Conservation (phyloP, 1,140 invertebrate species). For the Sipha flava region DNA sequence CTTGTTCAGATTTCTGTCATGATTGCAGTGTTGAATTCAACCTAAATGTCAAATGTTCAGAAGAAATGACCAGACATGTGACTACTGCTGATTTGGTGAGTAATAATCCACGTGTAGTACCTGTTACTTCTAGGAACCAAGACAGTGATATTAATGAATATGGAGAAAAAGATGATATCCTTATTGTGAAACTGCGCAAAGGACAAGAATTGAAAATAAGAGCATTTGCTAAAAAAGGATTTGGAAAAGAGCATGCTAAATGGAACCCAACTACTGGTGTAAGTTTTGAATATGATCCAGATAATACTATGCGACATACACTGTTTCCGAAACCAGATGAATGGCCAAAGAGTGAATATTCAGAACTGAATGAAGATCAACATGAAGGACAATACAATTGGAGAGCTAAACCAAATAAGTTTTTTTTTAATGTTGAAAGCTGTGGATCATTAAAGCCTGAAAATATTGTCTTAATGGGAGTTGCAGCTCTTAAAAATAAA, state of each 20-base stretch:
- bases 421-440: constrained; percentile 94
- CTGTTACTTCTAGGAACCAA: constrained; percentile 80
- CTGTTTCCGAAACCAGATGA: constrained; percentile 95
- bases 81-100: constrained; percentile 95
- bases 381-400: constrained; percentile 87
- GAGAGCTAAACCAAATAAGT: constrained; percentile 93
- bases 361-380: constrained; percentile 85
- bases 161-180: constrained; percentile 87
- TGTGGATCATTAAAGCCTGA: constrained; percentile 89
- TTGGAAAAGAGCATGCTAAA: constrained; percentile 99
- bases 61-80: constrained; percentile 87
- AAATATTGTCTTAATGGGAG: constrained; percentile 92
- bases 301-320: constrained; percentile 94
- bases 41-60: constrained; percentile 88
- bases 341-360: constrained; percentile 98
- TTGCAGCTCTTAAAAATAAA: constrained; percentile 90
- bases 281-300: constrained; percentile 98
- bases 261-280: constrained; percentile 99
- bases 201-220: constrained; percentile 93
- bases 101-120: constrained; percentile 80
- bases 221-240: constrained; percentile 84
- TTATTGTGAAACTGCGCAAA: constrained; percentile 95
- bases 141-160: constrained; percentile 89
- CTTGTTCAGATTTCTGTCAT: constrained; percentile 92
- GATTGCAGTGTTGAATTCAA: constrained; percentile 98